These are phyloP conservation scores for Acanthosepion lycidas DNA, from an alignment of 2,888 invertebrate species.

Conservation along the genomic window DNA sequence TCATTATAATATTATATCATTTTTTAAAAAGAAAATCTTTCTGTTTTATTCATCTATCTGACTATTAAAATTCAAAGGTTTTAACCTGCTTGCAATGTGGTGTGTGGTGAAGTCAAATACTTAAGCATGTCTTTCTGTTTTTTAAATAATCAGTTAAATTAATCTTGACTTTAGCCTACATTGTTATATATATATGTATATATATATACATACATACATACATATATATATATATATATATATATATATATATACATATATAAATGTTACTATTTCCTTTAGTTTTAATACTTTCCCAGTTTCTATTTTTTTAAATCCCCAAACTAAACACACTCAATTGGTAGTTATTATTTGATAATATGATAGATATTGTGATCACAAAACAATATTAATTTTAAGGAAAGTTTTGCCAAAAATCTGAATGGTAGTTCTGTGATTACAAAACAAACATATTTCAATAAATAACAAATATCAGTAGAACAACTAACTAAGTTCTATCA, in stretches of 20 bases:
- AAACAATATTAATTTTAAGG: background rate
- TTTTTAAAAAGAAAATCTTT: background rate
- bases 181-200: background rate
- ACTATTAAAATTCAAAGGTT: background rate
- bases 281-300: conserved; percentile 5
- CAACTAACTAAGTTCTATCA: background rate
- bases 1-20: background rate
- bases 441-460: background rate
- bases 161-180: background rate
- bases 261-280: background rate
- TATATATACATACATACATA: background rate
- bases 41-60: background rate
- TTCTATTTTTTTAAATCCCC: background rate
- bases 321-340: background rate
- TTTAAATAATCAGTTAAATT: background rate
- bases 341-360: background rate
- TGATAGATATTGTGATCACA: background rate
- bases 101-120: background rate
- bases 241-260: too few relatives aligned
- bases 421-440: background rate
- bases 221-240: background rate
- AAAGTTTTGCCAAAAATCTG: background rate
- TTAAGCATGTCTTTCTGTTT: background rate
- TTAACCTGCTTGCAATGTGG: background rate
- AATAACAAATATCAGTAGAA: background rate